Base-by-base conservation (phyloP, 2,888 invertebrate species). In the Aleiodes leptofemur region DNA sequence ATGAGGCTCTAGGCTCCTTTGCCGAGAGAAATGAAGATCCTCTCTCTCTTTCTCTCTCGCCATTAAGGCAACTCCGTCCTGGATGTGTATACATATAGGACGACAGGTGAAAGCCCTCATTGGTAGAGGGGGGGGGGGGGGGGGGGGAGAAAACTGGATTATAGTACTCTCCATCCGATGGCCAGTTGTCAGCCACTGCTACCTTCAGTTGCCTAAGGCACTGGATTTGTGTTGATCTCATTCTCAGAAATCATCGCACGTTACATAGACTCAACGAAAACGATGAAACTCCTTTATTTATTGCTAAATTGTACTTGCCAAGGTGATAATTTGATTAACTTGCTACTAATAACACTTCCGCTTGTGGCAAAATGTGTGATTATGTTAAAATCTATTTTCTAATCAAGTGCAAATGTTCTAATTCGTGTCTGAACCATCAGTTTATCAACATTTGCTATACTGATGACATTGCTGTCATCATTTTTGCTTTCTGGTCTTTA, bases 1-100 rank as follows among this genome's bases (percentile, higher is more conserved):
- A 86, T 86, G 85, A 82, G 13, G 82, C 64, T 53, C 16, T 59
- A 29, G 66, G 51, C 64, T 73, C 69, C 73, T 76, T 75, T 70
- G 69, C 77, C 69, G 74, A 78, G 74, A 61, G 73, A 76, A 68
- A 53, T 69, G 74, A n/a, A 48, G 38, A 64, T 64, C 64, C 43
- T 43, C 43, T 43, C 48, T 66, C 38, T 70, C 55, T 48, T 9
- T 43, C 43, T 43, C 48, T 66, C 38, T 70, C 55, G 13, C 74
- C 76, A 66, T 76, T 76, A 6, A 16, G 64, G 48, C 68, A 29
- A 8, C 53, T 51, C 53, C 61, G 76, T 56, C 74, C 71, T 64
- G 78, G 56, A 78, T 79, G 82, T 81, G 23, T 23, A 81, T 83
- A 83, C 82, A 82, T 51, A 68, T 79, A 82, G 78, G 78, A 80